phyloP scores from a whole-genome alignment of 2,113 vertebrate species.

The Dasypus novemcinctus region DNA sequence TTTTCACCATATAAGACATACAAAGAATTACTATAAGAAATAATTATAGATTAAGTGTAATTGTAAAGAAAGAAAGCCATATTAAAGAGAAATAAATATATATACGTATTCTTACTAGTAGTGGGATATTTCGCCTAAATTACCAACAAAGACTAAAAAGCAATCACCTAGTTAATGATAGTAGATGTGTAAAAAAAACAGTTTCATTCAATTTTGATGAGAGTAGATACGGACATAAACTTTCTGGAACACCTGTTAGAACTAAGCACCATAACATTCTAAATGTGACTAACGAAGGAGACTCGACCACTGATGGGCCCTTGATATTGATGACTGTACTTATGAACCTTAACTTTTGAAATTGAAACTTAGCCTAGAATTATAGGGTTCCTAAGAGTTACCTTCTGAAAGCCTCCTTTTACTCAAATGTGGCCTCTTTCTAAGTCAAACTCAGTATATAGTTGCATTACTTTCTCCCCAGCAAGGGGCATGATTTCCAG shows the following conservation, averaged over 20 bases:
- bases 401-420: too few species aligned
- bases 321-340: too few species aligned
- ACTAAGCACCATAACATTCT: not conserved
- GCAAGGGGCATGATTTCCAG: too few species aligned
- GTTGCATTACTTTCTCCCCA: too few species aligned
- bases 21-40: not conserved
- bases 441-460: too few species aligned
- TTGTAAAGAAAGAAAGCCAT: not conserved
- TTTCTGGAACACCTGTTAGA: not conserved
- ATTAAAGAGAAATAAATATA: not conserved
- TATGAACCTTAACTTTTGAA: too few species aligned
- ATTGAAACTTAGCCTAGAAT: too few species aligned
- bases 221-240: rapidly evolving
- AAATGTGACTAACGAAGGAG: too few species aligned
- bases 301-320: too few species aligned
- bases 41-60: not conserved
- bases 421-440: too few species aligned
- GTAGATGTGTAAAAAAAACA: rapidly evolving
- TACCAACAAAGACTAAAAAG: not conserved
- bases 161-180: too few species aligned
- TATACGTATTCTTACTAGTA: not conserved
- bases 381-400: too few species aligned
- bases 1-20: not conserved
- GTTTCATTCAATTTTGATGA: not conserved
- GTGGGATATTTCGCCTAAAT: not conserved